Evolutionary conservation across 2,888 invertebrate genomes (phyloP).

Genomic region (Malachius bipustulatus): DNA sequence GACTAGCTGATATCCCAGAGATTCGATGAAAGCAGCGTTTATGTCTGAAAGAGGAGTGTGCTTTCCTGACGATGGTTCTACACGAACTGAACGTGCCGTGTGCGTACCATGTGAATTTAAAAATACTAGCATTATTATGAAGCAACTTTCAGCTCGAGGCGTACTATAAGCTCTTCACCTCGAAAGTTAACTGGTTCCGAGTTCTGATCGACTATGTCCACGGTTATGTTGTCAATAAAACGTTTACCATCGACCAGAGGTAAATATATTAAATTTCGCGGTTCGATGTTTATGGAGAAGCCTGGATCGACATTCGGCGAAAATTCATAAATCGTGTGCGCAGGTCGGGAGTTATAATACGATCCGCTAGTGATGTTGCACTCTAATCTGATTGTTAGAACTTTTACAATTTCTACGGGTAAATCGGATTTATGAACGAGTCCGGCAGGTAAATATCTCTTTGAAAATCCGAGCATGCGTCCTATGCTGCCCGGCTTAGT

Average conservation of each 20-base stretch:
- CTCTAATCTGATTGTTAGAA: conserved; percentile 21
- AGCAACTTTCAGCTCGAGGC: conserved; percentile 20
- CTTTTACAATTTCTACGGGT: conserved; percentile 24
- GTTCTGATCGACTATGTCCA: conserved; percentile 23
- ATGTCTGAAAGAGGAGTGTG: too few species aligned
- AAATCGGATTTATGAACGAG: conserved; percentile 21
- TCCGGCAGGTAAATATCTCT: conserved; percentile 11
- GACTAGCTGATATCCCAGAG: conserved; percentile 11
- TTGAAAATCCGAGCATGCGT: conserved; percentile 20
- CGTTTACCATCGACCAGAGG: conserved; percentile 20
- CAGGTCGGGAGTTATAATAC: conserved; percentile 20
- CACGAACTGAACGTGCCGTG: too few species aligned
- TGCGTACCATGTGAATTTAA: too few species aligned
- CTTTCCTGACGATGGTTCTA: too few species aligned
- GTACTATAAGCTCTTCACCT: conserved; percentile 19
- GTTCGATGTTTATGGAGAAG: conserved; percentile 28
- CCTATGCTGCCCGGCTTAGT: conserved; percentile 14
- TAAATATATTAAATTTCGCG: conserved; percentile 27
- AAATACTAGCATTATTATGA: too few species aligned
- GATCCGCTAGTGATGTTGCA: conserved; percentile 23
- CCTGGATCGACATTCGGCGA: conserved; percentile 25
- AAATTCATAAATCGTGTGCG: conserved; percentile 30
- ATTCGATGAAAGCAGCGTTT: too few species aligned
- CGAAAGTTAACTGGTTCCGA: conserved; percentile 19
- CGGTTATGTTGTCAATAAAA: conserved; percentile 22